A percentile compares a stretch with the other conserved stretches of the same genome.
These are phyloP conservation scores for Syngnathoides biaculeatus DNA, from an alignment of 2,113 vertebrate species.

Conservation along the genomic window DNA sequence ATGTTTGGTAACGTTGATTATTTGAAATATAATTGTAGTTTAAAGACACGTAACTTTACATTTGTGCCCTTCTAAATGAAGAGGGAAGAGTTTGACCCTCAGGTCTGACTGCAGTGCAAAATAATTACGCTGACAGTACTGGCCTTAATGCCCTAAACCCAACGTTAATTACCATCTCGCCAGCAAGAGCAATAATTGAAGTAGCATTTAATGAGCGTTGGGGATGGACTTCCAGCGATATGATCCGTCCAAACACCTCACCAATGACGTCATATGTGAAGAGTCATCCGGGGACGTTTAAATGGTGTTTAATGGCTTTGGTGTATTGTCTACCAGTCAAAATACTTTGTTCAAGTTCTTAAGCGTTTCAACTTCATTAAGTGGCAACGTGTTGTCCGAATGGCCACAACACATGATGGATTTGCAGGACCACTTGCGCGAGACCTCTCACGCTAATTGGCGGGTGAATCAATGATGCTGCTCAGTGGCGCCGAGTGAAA, in stretches of 20 bases:
- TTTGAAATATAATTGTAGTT: slow-evolving; percentile 14
- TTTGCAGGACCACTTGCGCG: slow-evolving; percentile 28
- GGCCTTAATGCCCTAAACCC: slow-evolving; percentile 44
- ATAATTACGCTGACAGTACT: slow-evolving; percentile 54
- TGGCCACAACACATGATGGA: slow-evolving; percentile 36
- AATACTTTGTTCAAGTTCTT: slow-evolving; percentile 1
- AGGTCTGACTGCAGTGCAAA: slow-evolving; percentile 44
- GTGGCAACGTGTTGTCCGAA: slow-evolving; percentile 27
- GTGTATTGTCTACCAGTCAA: slow-evolving; percentile 28
- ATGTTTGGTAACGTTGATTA: slow-evolving; percentile 2
- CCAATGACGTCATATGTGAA: slow-evolving; percentile 35
- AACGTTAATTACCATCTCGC: slow-evolving; percentile 55
- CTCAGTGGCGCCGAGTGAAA: slow-evolving; percentile 23
- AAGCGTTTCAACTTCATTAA: slow-evolving; percentile 2
- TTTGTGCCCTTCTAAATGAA: slow-evolving; percentile 29
- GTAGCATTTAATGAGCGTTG: slow-evolving; percentile 41
- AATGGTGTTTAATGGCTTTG: slow-evolving; percentile 13
- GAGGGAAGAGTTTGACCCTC: slow-evolving; percentile 27
- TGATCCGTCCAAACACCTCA: slow-evolving; percentile 43
- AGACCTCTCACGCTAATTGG: slow-evolving; percentile 38
- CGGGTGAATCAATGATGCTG: slow-evolving; percentile 34
- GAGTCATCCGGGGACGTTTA: slow-evolving; percentile 19
- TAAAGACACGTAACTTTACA: slow-evolving; percentile 7
- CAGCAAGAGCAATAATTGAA: slow-evolving; percentile 52
- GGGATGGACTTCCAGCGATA: slow-evolving; percentile 49